These are phyloP conservation scores for Chiroxiphia lanceolata DNA, from an alignment of 2,797 vertebrate genomes.

Conservation along the genomic window DNA sequence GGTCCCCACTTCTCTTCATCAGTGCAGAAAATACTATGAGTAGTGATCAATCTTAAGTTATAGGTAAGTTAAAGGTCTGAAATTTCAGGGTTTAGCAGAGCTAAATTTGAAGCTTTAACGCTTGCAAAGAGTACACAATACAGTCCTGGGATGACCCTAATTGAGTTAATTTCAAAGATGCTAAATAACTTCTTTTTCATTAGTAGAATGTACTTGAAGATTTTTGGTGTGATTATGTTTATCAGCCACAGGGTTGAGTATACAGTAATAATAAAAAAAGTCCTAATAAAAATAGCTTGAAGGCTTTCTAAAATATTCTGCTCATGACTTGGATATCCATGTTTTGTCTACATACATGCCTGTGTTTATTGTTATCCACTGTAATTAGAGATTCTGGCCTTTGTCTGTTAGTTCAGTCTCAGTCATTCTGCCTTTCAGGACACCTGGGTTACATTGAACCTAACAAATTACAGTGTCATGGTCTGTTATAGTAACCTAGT, in stretches of 20 bases:
- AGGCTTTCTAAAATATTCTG: neutral
- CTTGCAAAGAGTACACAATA: neutral
- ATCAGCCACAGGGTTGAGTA: neutral
- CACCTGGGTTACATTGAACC: neutral
- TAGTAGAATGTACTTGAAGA: neutral
- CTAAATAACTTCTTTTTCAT: neutral
- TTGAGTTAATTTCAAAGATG: neutral
- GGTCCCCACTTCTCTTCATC: neutral
- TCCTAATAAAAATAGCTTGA: neutral
- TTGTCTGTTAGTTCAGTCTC: neutral
- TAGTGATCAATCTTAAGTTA: neutral
- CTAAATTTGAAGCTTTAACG: neutral
- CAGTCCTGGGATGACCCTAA: neutral
- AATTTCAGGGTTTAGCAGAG: neutral
- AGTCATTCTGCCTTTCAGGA: neutral
- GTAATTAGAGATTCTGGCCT: neutral
- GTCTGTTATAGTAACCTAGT: neutral
- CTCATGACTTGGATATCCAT: neutral
- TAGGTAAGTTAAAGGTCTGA: neutral
- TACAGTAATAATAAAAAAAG: neutral
- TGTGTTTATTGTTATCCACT: neutral
- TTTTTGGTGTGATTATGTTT: neutral
- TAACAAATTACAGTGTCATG: neutral
- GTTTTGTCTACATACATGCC: neutral
- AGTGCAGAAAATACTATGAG: neutral